Percentiles rank a stretch among this genome's conserved stretches.
phyloP scores from a whole-genome alignment of 1,140 invertebrate species.

The Galleria mellonella region DNA sequence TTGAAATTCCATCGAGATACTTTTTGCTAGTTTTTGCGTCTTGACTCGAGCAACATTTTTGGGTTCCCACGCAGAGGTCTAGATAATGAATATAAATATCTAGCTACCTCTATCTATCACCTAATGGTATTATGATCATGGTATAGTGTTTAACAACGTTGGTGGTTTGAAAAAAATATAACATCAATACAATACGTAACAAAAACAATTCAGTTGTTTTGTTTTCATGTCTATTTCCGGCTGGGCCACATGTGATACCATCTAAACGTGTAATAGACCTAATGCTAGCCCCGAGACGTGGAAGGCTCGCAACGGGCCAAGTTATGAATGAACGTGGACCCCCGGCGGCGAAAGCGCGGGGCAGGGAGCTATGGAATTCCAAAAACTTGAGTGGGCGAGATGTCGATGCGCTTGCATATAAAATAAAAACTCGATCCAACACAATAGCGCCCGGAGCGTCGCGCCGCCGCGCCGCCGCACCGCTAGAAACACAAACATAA shows the following conservation, averaged over 20 bases:
- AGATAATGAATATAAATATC: no score
- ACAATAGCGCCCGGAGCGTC: conserved; percentile 29
- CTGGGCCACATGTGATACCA: conserved; percentile 30
- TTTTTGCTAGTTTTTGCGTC: neutral
- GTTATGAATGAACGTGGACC: conserved; percentile 64
- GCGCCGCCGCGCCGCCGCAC: conserved; percentile 16
- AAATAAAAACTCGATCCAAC: conserved; percentile 41
- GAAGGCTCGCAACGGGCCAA: conserved; percentile 27
- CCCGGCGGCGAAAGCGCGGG: conserved; percentile 22
- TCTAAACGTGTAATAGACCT: conserved; percentile 21
- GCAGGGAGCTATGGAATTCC: conserved; percentile 40
- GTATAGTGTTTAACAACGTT: conserved; percentile 12
- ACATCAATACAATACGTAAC: conserved; percentile 20
- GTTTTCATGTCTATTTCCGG: conserved; percentile 29
- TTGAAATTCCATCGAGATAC: conserved; percentile 4
- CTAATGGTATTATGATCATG: no score
- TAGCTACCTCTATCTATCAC: no score
- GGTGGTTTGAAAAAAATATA: conserved; percentile 22
- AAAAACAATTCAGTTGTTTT: conserved; percentile 25
- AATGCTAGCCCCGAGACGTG: conserved; percentile 18
- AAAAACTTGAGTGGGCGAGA: conserved; percentile 62
- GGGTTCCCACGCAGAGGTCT: no score
- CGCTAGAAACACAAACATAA: conserved; percentile 8
- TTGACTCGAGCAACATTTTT: neutral
- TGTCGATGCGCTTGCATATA: conserved; percentile 29